Conservation (phyloP, 2,888 invertebrate species). For the Cephus spinipes region DNA sequence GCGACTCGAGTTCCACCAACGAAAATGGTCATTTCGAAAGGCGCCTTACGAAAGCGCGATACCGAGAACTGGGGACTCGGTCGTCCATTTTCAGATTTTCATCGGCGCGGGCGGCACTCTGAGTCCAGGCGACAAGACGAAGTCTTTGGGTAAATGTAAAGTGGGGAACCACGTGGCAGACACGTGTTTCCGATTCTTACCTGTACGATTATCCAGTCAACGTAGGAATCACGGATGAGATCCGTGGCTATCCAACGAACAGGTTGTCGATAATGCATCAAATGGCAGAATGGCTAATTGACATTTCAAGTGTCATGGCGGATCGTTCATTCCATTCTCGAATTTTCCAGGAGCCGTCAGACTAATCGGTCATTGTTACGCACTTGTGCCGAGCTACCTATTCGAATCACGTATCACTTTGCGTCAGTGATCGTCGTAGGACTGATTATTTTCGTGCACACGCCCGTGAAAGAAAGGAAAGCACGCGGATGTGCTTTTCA, state of each 20-base stretch:
- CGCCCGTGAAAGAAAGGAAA: neutral
- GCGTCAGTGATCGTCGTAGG: neutral
- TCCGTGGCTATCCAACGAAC: neutral
- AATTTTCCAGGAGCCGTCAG: neutral
- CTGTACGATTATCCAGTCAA: neutral
- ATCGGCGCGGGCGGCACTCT: neutral
- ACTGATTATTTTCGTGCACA: neutral
- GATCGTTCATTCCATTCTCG: neutral
- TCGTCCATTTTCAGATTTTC: neutral
- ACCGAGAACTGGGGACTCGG: neutral
- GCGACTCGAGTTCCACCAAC: neutral
- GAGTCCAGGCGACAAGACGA: neutral
- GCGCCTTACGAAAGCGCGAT: neutral
- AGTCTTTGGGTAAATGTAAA: neutral
- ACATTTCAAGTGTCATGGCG: neutral
- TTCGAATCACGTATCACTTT: neutral
- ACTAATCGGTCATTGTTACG: neutral
- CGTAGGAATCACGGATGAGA: too few relatives aligned
- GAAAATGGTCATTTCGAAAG: slow-evolving; percentile 4
- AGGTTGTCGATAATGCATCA: neutral
- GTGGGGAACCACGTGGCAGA: neutral
- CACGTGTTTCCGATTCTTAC: neutral
- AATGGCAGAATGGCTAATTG: neutral
- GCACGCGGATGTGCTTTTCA: neutral
- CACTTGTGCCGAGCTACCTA: neutral